Base-by-base conservation (phyloP, 2,113 vertebrate genomes). In the Rhodinocichla rosea region DNA sequence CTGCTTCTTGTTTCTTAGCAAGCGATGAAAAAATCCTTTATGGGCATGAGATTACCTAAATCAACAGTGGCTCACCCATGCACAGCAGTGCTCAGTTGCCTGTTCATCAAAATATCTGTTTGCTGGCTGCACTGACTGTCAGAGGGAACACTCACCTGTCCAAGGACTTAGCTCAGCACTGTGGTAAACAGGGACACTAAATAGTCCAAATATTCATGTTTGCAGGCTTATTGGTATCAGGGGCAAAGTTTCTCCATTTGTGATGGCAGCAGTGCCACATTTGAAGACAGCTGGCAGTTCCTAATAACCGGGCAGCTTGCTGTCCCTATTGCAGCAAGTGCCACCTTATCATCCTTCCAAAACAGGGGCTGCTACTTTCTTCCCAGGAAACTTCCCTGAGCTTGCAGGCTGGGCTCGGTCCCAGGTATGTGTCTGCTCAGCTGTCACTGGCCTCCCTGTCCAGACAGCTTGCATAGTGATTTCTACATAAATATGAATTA, bases 361-460 rank as follows among this genome's bases (percentile, higher is more conserved):
- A 75, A 69, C 76, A 91, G 82, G 79, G 70, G 22, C 69, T 67
- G 22, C 15, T 69, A 33, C 49, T 82, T 49, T 70, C 75, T 79
- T 93, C 85, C 85, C 78, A 87, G 74, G 94, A 90, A 94, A 56
- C 67, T 69, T 94, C 85, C 64, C 88, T 53, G 70, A 73, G 82
- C 82, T 52, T 33, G 22, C 82, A 90, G 67, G 57, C 90, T 93
- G 90, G 92, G 94, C 94, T 96, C 49, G 40, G 67, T 26, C 85
- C 92, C 94, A 94, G 94, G 40, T 64, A 65, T 62, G 62, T 85
- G 94, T 85, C 92, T 6, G 0, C 57, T 90, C 90, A 94, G 92
- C 92, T 94, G 85, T 40, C 84, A 71, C 84, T n/a, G 50, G 82
- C 69, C 81, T 96, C 87, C 49, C 84, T 56, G 49, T 12, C 87